Base-by-base conservation (phyloP, 2,888 invertebrate species). In the Melitaea athalia region DNA sequence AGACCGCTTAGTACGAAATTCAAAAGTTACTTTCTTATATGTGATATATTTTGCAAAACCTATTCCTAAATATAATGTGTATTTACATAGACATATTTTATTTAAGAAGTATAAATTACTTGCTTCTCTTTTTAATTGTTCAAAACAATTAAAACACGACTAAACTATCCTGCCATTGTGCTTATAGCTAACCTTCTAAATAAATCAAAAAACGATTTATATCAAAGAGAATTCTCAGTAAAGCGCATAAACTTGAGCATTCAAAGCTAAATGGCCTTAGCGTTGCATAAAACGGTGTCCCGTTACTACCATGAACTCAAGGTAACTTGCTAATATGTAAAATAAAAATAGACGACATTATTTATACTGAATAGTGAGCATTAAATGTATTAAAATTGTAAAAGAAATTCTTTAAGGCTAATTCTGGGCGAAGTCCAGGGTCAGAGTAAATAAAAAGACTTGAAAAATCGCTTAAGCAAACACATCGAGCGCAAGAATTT, bases 1-100 rank as follows among this genome's bases (percentile, higher is more conserved):
- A 86, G 86, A 86, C 78, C 83, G 83, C 85, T 86, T 81, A 82
- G 81, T 81, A 82, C 76, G 79, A 82, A 84, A 85, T 84, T 79
- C 77, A 78, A 78, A 74, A 77, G 79, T 77, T 78, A 43, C 43
- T 53, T 60, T 68, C 63, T 64, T 17, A 61, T 43, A 62, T 70
- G 57, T 17, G 33, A 57, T 0, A 10, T 42, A 57, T 57, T 57
- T 57, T 15, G 8, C n/a, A 24, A 52, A 31, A 14, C 33, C 8
- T 38, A 38, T 14, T n/a, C 17, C 11, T n/a, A 10, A 3, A 33
- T 55, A 7, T 53, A 31, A 14, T 11, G 10, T 17, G 4, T 10
- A 52, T 12, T 24, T 12, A 52, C 0, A 11, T 24, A 24, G 24
- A 24, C 12, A 24, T 24, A 49, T 3, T 49, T 49, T 7, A 38